Base-by-base conservation (phyloP, 2,113 vertebrate genomes). In the Siniperca chuatsi region DNA sequence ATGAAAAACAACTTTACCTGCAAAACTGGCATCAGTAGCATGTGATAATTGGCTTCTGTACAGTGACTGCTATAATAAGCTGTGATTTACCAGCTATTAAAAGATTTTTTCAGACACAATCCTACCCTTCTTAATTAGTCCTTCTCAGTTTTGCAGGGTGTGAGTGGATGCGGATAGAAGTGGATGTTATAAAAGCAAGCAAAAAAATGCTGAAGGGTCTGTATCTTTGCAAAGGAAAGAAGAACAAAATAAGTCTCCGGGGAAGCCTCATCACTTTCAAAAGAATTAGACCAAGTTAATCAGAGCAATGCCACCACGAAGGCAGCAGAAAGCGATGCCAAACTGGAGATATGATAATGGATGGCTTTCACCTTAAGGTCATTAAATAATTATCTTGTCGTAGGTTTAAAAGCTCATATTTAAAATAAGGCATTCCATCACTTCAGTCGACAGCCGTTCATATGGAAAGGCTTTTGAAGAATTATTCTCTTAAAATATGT, bases 371-470 rank as follows among this genome's bases (percentile, higher is more conserved):
- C 88, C 92, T 92, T 25, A 16, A 90, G 87, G 86, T 92, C 90
- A 82, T 93, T 89, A 86, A 94, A 95, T 89, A 93, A 94, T 93
- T 79, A 95, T 92, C 90, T 86, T 60, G 58, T 77, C 48, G 7
- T 83, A 73, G 70, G 83, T 84, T 88, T 81, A 84, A 91, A 80
- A 87, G 81, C 73, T 85, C 60, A 57, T 85, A 80, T 81, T 91
- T 86, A 81, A 93, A 74, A 81, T 72, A 71, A 33, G 74, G 71
- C 29, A 18, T 69, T 90, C 57, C 67, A 54, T 90, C 84, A 76
- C 73, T 74, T 16, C 21, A 4, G 37, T 71, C 48, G 46, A 25
- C 68, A 75, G 75, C 71, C 64, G 83, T 18, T 86, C 40, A 40
- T 54, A 73, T 52, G n/a, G 0, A 60, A 69, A 71, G 23, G 12